These are phyloP conservation scores for Microplitis manilae DNA, from an alignment of 2,888 invertebrate species.

Conservation along the genomic window DNA sequence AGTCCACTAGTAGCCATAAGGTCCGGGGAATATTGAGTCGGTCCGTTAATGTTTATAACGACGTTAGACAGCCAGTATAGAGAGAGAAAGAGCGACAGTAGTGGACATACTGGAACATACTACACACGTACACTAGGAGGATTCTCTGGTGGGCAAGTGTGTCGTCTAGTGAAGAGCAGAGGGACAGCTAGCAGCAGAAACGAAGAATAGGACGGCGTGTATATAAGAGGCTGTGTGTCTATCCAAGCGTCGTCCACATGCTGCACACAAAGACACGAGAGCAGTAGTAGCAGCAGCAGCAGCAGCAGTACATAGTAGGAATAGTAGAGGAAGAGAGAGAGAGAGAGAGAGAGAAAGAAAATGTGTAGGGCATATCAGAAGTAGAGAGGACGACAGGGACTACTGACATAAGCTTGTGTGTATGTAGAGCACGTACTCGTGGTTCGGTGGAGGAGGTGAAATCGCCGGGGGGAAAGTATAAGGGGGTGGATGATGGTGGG, in stretches of 20 bases:
- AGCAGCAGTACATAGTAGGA: too few species aligned
- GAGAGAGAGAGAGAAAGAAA: too few species aligned
- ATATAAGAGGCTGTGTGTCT: background rate
- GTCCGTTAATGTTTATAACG: slow-evolving; percentile 71
- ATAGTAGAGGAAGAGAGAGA: too few species aligned
- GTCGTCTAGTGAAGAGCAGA: background rate
- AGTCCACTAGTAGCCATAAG: slow-evolving; percentile 48
- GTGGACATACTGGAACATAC: background rate
- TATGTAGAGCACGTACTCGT: slow-evolving; percentile 70
- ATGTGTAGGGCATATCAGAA: background rate
- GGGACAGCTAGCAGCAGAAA: background rate
- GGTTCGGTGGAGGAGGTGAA: slow-evolving; percentile 53
- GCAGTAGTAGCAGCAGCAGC: too few species aligned
- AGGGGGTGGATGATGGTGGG: slow-evolving; percentile 33
- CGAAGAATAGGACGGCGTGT: slow-evolving; percentile 32
- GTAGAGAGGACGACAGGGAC: slow-evolving; percentile 28
- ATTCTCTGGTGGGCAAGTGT: slow-evolving; percentile 4
- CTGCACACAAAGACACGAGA: slow-evolving; percentile 20
- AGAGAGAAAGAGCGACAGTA: slow-evolving; percentile 20
- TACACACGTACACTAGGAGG: background rate
- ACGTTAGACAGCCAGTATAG: slow-evolving; percentile 64
- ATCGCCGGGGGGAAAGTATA: slow-evolving; percentile 43
- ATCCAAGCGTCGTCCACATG: slow-evolving; percentile 7
- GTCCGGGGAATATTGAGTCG: slow-evolving; percentile 70
- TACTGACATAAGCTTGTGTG: slow-evolving; percentile 66